A percentile compares a stretch with the other conserved stretches of the same genome.
Evolutionary conservation across 2,797 vertebrate genomes (phyloP).

Genomic region (Crenuchus spilurus): DNA sequence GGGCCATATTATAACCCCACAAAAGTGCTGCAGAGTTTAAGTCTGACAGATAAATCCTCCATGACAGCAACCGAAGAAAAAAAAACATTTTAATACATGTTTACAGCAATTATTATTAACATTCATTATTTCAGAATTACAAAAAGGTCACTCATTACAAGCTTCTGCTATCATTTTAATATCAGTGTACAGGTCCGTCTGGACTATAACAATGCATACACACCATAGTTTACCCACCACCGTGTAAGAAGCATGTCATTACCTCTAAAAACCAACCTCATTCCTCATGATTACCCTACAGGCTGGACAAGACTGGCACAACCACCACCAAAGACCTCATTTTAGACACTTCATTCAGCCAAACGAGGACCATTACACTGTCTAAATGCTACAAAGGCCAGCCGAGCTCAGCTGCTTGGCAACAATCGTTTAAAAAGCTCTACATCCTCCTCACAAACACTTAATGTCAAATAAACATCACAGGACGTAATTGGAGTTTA

Average conservation of each 20-base stretch:
- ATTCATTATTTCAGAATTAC: neutral
- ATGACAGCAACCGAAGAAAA: neutral
- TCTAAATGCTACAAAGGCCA: neutral
- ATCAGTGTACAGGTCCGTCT: neutral
- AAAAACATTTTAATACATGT: neutral
- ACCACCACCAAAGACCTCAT: neutral
- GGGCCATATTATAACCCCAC: neutral
- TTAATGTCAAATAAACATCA: neutral
- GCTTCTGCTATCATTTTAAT: too few species aligned
- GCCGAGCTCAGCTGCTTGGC: neutral
- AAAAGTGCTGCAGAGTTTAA: neutral
- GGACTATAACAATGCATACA: neutral
- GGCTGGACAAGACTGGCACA: neutral
- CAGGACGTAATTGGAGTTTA: constrained; percentile 2
- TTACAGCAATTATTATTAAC: neutral
- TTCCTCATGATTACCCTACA: neutral
- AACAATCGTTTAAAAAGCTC: constrained; percentile 10
- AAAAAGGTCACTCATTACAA: too few species aligned
- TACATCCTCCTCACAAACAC: neutral
- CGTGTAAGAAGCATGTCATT: neutral
- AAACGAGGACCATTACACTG: neutral
- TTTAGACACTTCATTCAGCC: neutral
- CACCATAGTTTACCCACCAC: neutral
- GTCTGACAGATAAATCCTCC: neutral
- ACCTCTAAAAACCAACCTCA: neutral